These are phyloP conservation scores for Amazona guildingii DNA, from an alignment of 2,113 vertebrate genomes.

Conservation along the genomic window DNA sequence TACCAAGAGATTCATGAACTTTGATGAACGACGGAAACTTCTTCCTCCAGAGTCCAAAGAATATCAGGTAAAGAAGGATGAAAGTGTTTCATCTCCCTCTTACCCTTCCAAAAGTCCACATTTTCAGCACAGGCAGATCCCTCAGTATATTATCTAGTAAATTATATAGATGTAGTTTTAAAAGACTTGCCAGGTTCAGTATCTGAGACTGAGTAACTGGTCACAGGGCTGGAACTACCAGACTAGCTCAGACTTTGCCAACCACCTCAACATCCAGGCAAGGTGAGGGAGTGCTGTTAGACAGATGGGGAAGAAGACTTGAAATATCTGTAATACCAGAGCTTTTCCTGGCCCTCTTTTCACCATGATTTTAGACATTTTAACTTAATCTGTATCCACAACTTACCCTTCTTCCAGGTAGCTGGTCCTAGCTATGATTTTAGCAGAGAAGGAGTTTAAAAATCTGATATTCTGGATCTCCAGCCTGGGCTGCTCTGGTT, in stretches of 20 bases:
- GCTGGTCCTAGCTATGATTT: neutral
- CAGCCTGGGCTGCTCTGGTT: neutral
- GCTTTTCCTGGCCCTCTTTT: neutral
- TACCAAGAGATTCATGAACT: slow-evolving; percentile 79
- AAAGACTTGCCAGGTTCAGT: neutral
- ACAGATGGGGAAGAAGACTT: fast-evolving
- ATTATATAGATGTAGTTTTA: neutral
- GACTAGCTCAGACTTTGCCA: neutral
- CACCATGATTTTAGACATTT: neutral
- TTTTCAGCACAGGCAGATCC: neutral
- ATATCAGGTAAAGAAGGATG: slow-evolving; percentile 79
- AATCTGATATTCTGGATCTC: neutral
- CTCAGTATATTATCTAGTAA: neutral
- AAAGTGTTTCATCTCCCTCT: neutral
- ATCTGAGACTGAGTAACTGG: fast-evolving
- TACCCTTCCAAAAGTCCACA: neutral
- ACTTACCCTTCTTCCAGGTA: neutral
- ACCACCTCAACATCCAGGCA: fast-evolving
- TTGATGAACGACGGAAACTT: slow-evolving; percentile 79
- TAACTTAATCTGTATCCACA: neutral
- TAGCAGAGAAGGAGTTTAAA: neutral
- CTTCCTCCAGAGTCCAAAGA: slow-evolving; percentile 84
- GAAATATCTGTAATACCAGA: fast-evolving
- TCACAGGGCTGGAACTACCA: neutral
- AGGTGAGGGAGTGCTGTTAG: no score